Evolutionary conservation across 2,113 vertebrate genomes (phyloP), one percentile per base, ranked within the genome.

Genomic region (Xyliphius kryptos): DNA sequence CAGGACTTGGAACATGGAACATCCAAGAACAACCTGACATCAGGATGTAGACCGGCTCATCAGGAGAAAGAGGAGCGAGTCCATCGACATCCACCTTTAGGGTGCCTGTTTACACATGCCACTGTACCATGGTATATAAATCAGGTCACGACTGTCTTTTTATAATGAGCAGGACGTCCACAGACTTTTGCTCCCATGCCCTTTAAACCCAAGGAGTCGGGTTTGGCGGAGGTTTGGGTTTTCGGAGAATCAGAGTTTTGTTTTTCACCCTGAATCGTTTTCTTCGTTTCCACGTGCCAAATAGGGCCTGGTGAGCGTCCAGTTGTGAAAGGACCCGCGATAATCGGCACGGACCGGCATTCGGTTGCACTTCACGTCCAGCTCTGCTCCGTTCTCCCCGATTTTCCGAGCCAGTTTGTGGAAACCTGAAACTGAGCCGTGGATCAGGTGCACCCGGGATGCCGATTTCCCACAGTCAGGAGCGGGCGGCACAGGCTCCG

Each of bases 381-480:
- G 69, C 69, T 50, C 41, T 71, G 62, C 73, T 14, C 52, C 66
- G 61, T 81, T 79, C 59, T 68, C 74, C 62, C 62, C 75, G 50
- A 68, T 74, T 77, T 66, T 49, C 32, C 41, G 21, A 36, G 66
- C 38, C 52, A 65, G 53, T 19, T 49, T 55, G 48, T 68, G 41
- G 79, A 78, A 85, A 86, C 74, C 77, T 79, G 73, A 84, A 79
- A 85, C 83, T 73, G 78, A 79, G 76, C 65, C 63, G 26, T 67
- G 76, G 76, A 86, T 87, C 84, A 82, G 79, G 79, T 85, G 82
- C 76, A 77, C 76, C 51, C 77, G 63, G 74, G 71, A 63, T 10
- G 54, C 67, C 63, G 62, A 70, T 85, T 88, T 88, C 86, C 85
- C 86, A 88, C 85, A 85, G 79, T 83, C 68, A 66, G 66, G 67